Conservation (phyloP, 2,113 vertebrate species). For the Limanda limanda region DNA sequence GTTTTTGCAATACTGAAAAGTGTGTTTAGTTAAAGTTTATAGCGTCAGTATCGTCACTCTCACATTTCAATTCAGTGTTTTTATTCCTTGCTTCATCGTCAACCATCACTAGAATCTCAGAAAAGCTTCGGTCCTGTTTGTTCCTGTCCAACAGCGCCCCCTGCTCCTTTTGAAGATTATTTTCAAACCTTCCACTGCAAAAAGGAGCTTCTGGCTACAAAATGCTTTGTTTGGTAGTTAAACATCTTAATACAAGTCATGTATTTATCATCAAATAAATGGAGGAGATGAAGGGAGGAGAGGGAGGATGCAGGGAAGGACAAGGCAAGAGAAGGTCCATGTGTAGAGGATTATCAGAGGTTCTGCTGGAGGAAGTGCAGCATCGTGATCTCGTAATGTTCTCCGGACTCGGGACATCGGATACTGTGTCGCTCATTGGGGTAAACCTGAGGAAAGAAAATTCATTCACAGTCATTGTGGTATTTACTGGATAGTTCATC, state of each 20-base stretch:
- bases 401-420: slow-evolving; percentile 95
- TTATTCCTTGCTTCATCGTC: neutral
- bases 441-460: slow-evolving; percentile 86
- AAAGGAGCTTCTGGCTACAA: neutral
- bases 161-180: slow-evolving; percentile 1
- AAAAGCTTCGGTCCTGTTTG: neutral
- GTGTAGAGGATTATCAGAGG: slow-evolving; percentile 84
- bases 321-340: neutral
- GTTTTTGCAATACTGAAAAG: slow-evolving; percentile 27
- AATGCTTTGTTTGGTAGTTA: neutral
- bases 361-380: slow-evolving; percentile 97
- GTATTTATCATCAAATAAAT: slow-evolving; percentile 21
- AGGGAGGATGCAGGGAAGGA: neutral
- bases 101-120: neutral
- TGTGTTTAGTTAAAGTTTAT: slow-evolving; percentile 1
- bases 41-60: neutral
- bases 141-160: slow-evolving; percentile 19
- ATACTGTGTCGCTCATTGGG: slow-evolving; percentile 98
- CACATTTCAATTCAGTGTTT: neutral
- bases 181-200: slow-evolving; percentile 1
- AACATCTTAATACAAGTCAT: neutral
- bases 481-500: neutral
- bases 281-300: slow-evolving; percentile 1
- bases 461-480: neutral
- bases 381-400: slow-evolving; percentile 97